phyloP scores from a whole-genome alignment of 2,888 invertebrate species.

The Acanthosepion pharaonis region DNA sequence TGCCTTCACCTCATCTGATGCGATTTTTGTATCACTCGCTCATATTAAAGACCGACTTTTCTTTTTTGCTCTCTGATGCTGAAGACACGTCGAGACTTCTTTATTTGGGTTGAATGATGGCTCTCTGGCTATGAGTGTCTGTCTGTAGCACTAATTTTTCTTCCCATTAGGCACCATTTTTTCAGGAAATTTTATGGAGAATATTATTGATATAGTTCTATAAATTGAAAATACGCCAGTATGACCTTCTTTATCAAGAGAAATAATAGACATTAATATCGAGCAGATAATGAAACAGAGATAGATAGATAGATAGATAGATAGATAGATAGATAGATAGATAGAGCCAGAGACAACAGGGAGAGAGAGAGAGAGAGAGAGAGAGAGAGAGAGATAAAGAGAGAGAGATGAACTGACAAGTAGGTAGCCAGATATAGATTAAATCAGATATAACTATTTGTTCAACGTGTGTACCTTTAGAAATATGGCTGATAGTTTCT shows the following conservation, averaged over 20 bases:
- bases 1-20: not conserved
- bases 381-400: too few species aligned
- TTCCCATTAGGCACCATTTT: not conserved
- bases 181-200: not conserved
- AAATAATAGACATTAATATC: not conserved
- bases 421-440: too few species aligned
- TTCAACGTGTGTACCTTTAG: too few species aligned
- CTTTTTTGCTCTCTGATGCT: not conserved
- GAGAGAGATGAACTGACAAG: too few species aligned
- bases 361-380: too few species aligned
- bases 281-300: not conserved
- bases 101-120: not conserved
- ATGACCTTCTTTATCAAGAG: not conserved
- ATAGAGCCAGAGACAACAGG: too few species aligned
- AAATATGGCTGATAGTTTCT: too few species aligned
- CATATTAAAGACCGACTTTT: conserved; percentile 1
- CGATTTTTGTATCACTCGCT: not conserved
- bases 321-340: not conserved
- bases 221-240: not conserved
- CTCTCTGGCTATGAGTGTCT: not conserved
- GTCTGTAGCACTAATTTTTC: not conserved
- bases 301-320: not conserved
- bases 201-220: not conserved
- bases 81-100: not conserved
- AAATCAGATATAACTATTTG: too few species aligned